Percentiles rank a stretch among this genome's conserved stretches.
Conservation (phyloP, 1,140 invertebrate genomes). For the Listronotus bonariensis region DNA sequence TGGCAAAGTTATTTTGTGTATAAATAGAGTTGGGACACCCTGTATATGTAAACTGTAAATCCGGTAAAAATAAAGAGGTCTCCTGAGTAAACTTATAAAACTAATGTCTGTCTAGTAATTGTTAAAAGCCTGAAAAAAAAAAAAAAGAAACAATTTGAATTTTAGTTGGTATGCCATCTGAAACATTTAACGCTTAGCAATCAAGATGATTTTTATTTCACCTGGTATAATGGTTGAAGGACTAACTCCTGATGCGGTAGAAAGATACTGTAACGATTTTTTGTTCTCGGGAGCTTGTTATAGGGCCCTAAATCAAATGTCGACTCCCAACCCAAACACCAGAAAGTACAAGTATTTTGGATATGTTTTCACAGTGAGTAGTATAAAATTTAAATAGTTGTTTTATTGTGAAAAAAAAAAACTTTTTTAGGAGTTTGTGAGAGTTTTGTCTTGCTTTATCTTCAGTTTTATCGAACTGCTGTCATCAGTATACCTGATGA, state of each 20-base stretch:
- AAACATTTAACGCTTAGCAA: conserved; percentile 44
- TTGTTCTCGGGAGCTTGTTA: conserved; percentile 49
- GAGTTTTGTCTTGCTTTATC: conserved; percentile 49
- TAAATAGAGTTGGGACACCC: too few species aligned
- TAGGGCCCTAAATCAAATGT: conserved; percentile 46
- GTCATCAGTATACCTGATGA: conserved; percentile 44
- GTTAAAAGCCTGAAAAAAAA: too few species aligned
- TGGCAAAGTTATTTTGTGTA: too few species aligned
- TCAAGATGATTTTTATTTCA: conserved; percentile 41
- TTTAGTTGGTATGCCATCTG: conserved; percentile 50
- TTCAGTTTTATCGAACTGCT: conserved; percentile 49
- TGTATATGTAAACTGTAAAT: conserved; percentile 46
- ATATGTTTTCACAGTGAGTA: conserved; percentile 49
- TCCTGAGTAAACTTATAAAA: too few species aligned
- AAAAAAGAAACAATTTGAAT: too few species aligned
- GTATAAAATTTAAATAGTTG: too few species aligned
- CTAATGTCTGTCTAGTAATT: too few species aligned
- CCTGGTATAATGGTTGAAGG: conserved; percentile 46
- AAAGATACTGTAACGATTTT: conserved; percentile 46
- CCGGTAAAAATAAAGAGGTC: too few species aligned
- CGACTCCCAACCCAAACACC: conserved; percentile 37
- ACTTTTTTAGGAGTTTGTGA: conserved; percentile 49
- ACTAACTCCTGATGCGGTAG: conserved; percentile 40
- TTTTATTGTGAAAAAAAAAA: background rate
- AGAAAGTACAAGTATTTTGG: conserved; percentile 46